Evolutionary conservation across 2,113 vertebrate species (phyloP).

Genomic region (Phylloscopus trochiloides): DNA sequence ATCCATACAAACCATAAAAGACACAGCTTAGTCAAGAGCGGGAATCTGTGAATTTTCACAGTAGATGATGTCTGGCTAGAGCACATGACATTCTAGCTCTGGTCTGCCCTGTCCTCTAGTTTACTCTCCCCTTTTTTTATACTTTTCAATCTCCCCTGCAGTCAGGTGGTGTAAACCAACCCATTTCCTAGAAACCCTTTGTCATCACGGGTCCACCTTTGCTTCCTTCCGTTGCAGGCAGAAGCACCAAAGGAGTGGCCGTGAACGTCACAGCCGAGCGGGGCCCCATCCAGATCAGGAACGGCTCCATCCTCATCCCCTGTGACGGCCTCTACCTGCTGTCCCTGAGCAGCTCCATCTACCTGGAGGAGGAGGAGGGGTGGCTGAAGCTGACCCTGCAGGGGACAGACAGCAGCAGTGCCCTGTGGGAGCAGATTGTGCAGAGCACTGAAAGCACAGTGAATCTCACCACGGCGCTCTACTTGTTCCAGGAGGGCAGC

Average conservation of each 20-base stretch:
- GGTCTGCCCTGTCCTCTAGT: not conserved
- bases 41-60: not conserved
- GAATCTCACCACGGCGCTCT: not conserved
- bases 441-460: rapidly evolving
- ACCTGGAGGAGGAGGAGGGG: rapidly evolving
- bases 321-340: constrained; percentile 47
- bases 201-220: not conserved
- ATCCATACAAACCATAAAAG: not conserved
- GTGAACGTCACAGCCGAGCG: not conserved
- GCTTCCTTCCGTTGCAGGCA: not conserved
- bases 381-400: not conserved
- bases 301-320: constrained; percentile 2
- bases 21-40: not conserved
- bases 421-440: not conserved
- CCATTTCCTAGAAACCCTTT: not conserved
- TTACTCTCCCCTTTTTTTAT: not conserved
- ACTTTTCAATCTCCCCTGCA: not conserved
- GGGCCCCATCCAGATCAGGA: constrained; percentile 16
- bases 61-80: not conserved
- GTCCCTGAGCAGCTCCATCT: not conserved
- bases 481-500: not conserved
- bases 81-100: not conserved
- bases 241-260: not conserved
- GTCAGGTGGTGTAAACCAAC: not conserved
- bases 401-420: rapidly evolving